Percentiles rank a stretch among this genome's conserved stretches.
These are phyloP conservation scores for Hypsopygia costalis DNA, from an alignment of 2,888 invertebrate species.

Conservation along the genomic window DNA sequence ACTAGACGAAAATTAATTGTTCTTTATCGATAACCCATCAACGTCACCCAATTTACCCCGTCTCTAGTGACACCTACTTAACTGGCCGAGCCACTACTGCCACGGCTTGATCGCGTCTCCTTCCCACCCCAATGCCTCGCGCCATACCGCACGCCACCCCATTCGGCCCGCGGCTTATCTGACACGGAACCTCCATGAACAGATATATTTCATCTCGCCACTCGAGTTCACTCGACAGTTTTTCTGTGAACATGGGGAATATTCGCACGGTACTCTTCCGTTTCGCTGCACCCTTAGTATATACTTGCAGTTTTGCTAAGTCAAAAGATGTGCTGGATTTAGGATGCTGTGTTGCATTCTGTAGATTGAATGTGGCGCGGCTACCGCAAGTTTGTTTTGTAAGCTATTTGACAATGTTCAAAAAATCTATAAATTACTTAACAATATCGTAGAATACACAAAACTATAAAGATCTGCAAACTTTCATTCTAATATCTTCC, in stretches of 20 bases:
- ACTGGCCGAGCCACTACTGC: constrained; percentile 41
- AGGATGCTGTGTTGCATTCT: constrained; percentile 5
- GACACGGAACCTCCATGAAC: constrained; percentile 45
- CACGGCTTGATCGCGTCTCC: constrained; percentile 39
- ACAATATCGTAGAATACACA: too few relatives aligned
- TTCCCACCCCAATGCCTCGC: constrained; percentile 24
- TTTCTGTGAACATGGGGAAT: constrained; percentile 28
- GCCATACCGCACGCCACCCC: constrained; percentile 21
- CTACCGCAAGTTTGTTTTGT: too few relatives aligned
- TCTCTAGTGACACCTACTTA: constrained; percentile 54
- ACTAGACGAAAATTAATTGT: too few relatives aligned
- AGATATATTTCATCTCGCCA: constrained; percentile 61
- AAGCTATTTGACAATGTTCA: too few relatives aligned
- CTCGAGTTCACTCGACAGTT: constrained; percentile 41
- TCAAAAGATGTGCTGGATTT: too few relatives aligned
- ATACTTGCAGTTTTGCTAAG: constrained; percentile 24
- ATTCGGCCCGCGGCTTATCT: constrained; percentile 28
- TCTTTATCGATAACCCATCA: constrained; percentile 15
- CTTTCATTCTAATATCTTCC: too few relatives aligned
- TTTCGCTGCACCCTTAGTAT: constrained; percentile 25
- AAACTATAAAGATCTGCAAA: too few relatives aligned
- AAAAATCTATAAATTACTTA: too few relatives aligned
- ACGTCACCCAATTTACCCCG: constrained; percentile 16
- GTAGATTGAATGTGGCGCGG: too few relatives aligned
- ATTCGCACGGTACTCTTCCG: constrained; percentile 19